A percentile compares a stretch with the other conserved stretches of the same genome.
Conservation (phyloP, 2,888 invertebrate species). For the Heteromurus nitidus region DNA sequence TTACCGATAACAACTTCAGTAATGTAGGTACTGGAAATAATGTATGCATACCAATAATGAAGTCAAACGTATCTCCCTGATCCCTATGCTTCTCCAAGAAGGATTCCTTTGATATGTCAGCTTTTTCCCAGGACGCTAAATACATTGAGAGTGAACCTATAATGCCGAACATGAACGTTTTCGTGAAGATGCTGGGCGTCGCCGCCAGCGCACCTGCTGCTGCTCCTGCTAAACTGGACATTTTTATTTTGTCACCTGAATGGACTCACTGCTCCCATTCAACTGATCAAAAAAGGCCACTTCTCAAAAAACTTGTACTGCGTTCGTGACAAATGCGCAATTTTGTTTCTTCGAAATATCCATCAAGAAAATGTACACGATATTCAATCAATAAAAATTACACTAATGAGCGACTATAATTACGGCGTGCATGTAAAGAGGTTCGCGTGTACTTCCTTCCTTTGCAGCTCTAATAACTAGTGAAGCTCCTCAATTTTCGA, state of each 20-base stretch:
- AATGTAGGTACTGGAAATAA: no score
- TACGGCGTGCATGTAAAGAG: background rate
- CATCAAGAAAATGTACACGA: slow-evolving; percentile 4
- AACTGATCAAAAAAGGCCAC: slow-evolving; percentile 24
- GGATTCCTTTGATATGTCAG: slow-evolving; percentile 54
- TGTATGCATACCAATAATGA: slow-evolving; percentile 57
- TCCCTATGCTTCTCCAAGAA: slow-evolving; percentile 54
- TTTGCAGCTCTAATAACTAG: background rate
- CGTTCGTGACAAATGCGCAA: background rate
- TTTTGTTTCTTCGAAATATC: background rate
- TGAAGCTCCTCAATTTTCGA: background rate
- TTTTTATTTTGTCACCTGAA: background rate
- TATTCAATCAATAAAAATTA: slow-evolving; percentile 4
- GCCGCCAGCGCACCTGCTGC: background rate
- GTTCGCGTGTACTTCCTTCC: slow-evolving; percentile 12
- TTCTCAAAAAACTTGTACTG: background rate
- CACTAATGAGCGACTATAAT: slow-evolving; percentile 14
- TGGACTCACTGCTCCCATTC: background rate
- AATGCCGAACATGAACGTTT: slow-evolving; percentile 62
- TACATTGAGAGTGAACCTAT: slow-evolving; percentile 57
- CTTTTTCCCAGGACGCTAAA: slow-evolving; percentile 62
- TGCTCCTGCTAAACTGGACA: slow-evolving; percentile 19
- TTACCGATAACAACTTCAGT: no score
- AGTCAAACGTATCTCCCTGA: slow-evolving; percentile 61
- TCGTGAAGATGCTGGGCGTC: slow-evolving; percentile 33